Evolutionary conservation across 2,113 vertebrate genomes (phyloP).

Genomic region (Pycnonotus jocosus): DNA sequence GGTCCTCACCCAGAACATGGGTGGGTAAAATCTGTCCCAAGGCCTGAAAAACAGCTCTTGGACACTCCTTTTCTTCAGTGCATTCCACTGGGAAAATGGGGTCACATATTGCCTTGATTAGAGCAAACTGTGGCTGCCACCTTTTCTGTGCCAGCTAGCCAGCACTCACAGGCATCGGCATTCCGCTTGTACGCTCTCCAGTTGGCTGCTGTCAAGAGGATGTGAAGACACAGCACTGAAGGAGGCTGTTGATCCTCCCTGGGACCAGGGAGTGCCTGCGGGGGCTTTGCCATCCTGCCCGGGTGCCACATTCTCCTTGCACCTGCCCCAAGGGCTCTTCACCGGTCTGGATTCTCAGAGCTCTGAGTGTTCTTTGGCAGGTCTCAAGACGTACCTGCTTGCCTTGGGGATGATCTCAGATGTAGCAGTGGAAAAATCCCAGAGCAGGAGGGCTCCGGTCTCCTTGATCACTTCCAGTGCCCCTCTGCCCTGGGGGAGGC

Average conservation of each 20-base stretch:
- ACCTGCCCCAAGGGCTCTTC: not conserved
- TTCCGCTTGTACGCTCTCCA: not conserved
- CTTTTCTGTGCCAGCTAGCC: not conserved
- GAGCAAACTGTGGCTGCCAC: not conserved
- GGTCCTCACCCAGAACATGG: conserved; percentile 4
- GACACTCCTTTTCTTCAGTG: conserved; percentile 7
- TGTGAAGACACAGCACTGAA: not conserved
- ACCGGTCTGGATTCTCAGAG: not conserved
- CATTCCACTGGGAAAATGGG: conserved; percentile 11
- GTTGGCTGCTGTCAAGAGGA: not conserved
- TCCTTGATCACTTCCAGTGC: conserved; percentile 50
- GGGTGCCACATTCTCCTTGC: not conserved
- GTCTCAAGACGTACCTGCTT: conserved; percentile 60
- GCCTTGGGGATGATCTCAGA: conserved; percentile 58
- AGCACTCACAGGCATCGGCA: not conserved
- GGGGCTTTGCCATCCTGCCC: not conserved
- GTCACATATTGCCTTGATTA: conserved; percentile 16
- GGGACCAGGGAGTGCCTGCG: not conserved
- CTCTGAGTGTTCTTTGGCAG: conserved; percentile 62
- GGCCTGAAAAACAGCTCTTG: not conserved
- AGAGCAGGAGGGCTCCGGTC: conserved; percentile 54
- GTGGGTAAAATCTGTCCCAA: conserved; percentile 1
- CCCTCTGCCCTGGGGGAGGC: conserved; percentile 58
- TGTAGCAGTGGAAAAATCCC: conserved; percentile 59
- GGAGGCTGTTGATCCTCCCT: not conserved